phyloP scores from a whole-genome alignment of 2,797 vertebrate species.

The Acanthis flammea region DNA sequence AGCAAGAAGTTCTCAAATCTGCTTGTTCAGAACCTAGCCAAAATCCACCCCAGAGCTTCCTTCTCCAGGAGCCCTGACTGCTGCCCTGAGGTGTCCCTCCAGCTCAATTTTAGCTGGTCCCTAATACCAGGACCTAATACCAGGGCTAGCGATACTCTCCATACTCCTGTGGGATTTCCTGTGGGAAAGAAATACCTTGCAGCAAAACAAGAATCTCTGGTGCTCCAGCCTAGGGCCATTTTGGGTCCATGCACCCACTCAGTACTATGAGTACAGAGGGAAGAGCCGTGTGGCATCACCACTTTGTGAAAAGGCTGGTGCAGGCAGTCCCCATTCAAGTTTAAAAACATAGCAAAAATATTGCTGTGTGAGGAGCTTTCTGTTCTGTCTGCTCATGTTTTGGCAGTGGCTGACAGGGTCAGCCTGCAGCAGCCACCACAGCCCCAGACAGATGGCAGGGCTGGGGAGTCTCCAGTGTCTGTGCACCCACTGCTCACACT shows the following conservation, averaged over 20 bases:
- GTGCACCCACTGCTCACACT: rapidly evolving
- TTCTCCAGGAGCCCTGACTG: background rate
- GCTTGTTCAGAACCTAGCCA: background rate
- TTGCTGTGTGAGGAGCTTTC: background rate
- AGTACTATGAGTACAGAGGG: background rate
- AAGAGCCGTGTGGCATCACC: rapidly evolving
- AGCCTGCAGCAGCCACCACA: background rate
- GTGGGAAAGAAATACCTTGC: background rate
- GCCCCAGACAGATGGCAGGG: rapidly evolving
- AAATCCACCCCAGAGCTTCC: background rate
- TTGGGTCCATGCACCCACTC: background rate
- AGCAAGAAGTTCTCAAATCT: background rate
- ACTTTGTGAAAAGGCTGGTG: background rate
- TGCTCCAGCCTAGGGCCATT: background rate
- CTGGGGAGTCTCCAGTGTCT: background rate
- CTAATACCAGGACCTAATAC: background rate
- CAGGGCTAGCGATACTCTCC: background rate
- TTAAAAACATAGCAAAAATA: background rate
- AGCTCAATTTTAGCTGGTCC: background rate
- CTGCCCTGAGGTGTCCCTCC: background rate
- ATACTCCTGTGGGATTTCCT: background rate
- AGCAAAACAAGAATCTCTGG: background rate
- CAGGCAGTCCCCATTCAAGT: background rate
- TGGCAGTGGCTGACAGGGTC: background rate
- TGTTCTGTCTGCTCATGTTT: background rate